Percentiles rank a stretch among this genome's conserved stretches.
Evolutionary conservation across 2,797 vertebrate genomes (phyloP).

Genomic region (Fringilla coelebs): DNA sequence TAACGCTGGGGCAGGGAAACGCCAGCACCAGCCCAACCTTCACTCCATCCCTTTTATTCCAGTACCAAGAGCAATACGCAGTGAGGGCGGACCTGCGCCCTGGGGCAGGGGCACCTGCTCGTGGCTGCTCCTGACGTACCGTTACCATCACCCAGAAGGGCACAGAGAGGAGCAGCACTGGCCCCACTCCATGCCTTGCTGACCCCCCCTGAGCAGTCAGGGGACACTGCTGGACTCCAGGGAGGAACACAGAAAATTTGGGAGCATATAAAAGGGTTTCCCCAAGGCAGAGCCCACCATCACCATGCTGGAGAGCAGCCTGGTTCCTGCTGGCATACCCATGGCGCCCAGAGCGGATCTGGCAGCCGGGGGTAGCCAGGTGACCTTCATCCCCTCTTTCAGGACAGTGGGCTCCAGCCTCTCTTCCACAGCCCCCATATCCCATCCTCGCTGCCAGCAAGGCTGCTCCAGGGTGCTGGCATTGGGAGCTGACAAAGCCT

Average conservation of each 20-base stretch:
- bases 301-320: background rate
- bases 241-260: background rate
- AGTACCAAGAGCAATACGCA: background rate
- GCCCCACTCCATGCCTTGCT: background rate
- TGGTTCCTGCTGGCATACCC: background rate
- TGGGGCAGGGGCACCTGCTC: background rate
- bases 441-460: background rate
- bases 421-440: background rate
- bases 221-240: accelerated
- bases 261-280: background rate
- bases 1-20: background rate
- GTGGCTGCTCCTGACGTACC: background rate
- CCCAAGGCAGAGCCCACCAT: background rate
- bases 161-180: background rate
- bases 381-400: accelerated
- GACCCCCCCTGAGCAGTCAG: accelerated
- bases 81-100: background rate
- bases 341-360: accelerated
- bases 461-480: background rate
- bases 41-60: background rate
- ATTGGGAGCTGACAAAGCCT: accelerated
- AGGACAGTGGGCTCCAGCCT: background rate
- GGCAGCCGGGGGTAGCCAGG: background rate
- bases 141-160: accelerated
- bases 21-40: background rate